Evolutionary conservation across 2,113 vertebrate species (phyloP).

Genomic region (Neofelis nebulosa): DNA sequence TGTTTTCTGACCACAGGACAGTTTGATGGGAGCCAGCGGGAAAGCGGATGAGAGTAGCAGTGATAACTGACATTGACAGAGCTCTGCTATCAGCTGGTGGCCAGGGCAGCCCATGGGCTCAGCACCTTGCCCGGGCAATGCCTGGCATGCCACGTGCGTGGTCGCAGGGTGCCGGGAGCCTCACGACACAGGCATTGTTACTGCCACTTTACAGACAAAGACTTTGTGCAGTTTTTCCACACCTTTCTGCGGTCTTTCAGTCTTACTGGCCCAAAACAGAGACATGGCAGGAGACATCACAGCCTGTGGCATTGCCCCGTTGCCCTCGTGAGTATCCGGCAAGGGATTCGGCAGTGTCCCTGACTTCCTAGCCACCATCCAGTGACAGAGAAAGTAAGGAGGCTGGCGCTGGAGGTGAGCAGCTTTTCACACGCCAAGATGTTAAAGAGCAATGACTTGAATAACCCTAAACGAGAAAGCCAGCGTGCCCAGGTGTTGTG

Average conservation of each 20-base stretch:
- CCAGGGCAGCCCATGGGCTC: rapidly evolving
- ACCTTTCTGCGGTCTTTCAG: neutral
- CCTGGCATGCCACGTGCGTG: rapidly evolving
- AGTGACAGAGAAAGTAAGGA: neutral
- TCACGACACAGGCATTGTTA: no score
- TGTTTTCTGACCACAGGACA: no score
- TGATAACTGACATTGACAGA: rapidly evolving
- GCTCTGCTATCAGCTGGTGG: neutral
- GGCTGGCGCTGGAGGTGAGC: rapidly evolving
- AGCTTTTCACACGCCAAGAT: neutral
- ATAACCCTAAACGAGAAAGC: neutral
- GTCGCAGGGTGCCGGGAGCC: no score
- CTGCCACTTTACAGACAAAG: neutral
- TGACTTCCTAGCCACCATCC: neutral
- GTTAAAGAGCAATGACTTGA: neutral
- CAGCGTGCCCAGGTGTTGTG: neutral
- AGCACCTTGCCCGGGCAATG: rapidly evolving
- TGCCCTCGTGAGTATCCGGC: neutral
- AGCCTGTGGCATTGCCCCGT: neutral
- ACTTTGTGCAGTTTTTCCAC: neutral
- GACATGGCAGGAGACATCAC: neutral
- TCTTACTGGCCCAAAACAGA: neutral
- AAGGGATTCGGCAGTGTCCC: no score
- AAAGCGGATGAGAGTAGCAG: rapidly evolving
- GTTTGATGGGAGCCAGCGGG: neutral